Percentiles rank a stretch among this genome's conserved stretches.
These are phyloP conservation scores for Tubulanus polymorphus DNA, from an alignment of 2,888 invertebrate species.

Conservation along the genomic window DNA sequence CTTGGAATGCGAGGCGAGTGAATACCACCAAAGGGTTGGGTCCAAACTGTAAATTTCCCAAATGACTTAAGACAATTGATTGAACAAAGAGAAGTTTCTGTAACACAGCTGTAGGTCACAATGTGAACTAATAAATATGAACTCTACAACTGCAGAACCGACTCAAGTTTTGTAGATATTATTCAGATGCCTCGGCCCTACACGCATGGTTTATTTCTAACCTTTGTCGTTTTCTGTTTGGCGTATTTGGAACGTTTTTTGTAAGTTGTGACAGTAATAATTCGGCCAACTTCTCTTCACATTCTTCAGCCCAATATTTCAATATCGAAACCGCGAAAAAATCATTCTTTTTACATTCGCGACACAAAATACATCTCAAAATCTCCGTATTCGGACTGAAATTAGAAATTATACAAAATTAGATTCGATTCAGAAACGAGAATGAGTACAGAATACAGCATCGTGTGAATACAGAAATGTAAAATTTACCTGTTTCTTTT, in stretches of 20 bases:
- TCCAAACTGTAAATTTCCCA: no score
- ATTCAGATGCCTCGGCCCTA: no score
- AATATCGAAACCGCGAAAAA: conserved; percentile 86
- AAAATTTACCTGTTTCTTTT: conserved; percentile 81
- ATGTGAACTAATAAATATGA: no score
- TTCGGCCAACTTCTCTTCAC: conserved; percentile 72
- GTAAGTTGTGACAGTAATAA: conserved; percentile 54
- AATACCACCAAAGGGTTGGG: no score
- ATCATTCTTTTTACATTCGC: conserved; percentile 63
- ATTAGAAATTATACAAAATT: conserved; percentile 19
- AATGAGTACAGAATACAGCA: background rate
- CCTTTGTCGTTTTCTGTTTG: conserved; percentile 75
- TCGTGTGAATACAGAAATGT: no score
- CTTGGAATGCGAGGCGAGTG: no score
- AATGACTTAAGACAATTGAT: no score
- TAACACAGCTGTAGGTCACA: no score
- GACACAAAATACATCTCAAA: conserved; percentile 71
- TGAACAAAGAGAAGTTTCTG: no score
- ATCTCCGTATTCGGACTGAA: conserved; percentile 76
- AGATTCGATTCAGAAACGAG: background rate
- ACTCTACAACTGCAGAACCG: no score
- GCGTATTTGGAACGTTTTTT: conserved; percentile 68
- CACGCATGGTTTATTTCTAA: no score
- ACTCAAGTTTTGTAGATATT: no score
- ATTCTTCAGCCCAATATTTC: conserved; percentile 90